These are phyloP conservation scores for Cnemophilus loriae DNA, from an alignment of 2,113 vertebrate species.

Conservation along the genomic window DNA sequence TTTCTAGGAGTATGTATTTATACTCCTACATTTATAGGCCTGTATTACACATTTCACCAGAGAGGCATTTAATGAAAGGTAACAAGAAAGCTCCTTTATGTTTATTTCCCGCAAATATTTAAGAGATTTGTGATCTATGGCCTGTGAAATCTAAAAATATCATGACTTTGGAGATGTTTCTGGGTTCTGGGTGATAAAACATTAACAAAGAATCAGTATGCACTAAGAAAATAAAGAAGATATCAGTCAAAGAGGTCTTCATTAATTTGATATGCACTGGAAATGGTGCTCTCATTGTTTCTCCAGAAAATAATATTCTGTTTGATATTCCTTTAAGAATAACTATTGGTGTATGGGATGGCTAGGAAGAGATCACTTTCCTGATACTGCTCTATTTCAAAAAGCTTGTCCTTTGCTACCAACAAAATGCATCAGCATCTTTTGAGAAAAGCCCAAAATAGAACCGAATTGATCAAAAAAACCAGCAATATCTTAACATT, in stretches of 20 bases:
- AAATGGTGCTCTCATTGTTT: neutral
- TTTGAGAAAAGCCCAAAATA: neutral
- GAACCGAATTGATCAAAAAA: neutral
- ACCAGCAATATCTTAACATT: neutral
- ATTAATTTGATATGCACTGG: neutral
- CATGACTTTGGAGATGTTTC: neutral
- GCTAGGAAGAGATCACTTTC: neutral
- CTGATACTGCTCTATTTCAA: neutral
- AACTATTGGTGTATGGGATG: neutral
- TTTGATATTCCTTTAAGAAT: neutral
- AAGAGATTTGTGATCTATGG: neutral
- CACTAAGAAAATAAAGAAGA: neutral
- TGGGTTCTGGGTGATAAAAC: neutral
- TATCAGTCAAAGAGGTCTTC: neutral
- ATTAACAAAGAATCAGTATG: neutral
- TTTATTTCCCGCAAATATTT: neutral
- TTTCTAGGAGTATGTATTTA: conserved; percentile 36
- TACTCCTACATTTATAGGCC: neutral
- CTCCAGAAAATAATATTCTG: neutral
- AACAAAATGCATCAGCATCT: neutral
- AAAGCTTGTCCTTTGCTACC: neutral
- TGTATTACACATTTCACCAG: neutral
- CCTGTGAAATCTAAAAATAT: neutral
- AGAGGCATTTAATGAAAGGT: neutral
- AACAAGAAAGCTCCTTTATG: neutral